Conservation (phyloP, 2,113 vertebrate species). For the Origma solitaria region DNA sequence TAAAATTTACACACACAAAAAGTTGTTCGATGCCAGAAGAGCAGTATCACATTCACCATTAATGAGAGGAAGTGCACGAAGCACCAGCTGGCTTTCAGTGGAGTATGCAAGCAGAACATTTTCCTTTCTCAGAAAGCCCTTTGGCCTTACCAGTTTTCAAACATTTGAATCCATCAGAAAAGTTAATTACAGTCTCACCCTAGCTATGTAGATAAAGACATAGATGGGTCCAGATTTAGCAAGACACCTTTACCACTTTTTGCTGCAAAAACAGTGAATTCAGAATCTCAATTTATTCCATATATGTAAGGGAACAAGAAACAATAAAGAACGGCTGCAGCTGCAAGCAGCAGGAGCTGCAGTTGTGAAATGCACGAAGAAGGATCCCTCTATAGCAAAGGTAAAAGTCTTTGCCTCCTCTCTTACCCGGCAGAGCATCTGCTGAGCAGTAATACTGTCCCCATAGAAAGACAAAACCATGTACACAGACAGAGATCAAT, state of each 20-base stretch:
- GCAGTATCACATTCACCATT: background rate
- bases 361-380: background rate
- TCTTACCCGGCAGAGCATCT: accelerated
- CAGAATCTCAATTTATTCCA: background rate
- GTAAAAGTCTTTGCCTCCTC: background rate
- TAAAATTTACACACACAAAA: background rate
- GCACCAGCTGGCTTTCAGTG: background rate
- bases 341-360: background rate
- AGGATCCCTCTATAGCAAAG: background rate
- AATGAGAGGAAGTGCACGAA: background rate
- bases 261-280: background rate
- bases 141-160: background rate
- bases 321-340: background rate
- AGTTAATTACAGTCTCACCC: background rate
- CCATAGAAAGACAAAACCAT: background rate
- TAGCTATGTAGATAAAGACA: background rate
- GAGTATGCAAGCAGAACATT: background rate
- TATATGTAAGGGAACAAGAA: background rate
- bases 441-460: background rate
- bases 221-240: background rate
- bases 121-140: background rate
- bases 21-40: background rate
- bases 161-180: background rate
- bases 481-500: background rate
- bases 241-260: background rate